phyloP scores from a whole-genome alignment of 1,140 invertebrate genomes.

The Danaus melanippus region DNA sequence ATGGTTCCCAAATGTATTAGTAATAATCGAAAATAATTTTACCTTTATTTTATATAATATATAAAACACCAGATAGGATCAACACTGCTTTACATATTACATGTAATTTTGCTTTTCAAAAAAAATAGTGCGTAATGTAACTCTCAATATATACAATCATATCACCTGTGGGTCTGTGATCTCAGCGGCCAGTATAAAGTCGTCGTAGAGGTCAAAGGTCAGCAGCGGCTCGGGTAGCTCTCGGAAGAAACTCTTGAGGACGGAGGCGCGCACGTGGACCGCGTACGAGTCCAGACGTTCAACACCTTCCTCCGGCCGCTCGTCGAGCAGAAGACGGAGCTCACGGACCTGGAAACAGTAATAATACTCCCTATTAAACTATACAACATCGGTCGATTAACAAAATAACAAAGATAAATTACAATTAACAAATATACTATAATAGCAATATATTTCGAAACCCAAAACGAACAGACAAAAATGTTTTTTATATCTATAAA shows the following conservation, averaged over 20 bases:
- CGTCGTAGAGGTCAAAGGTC: slow-evolving; percentile 95
- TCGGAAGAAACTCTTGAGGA: slow-evolving; percentile 93
- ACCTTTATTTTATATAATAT: too few relatives aligned
- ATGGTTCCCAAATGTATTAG: not conserved
- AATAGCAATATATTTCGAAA: too few relatives aligned
- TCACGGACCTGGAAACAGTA: slow-evolving; percentile 74
- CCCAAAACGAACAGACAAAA: too few relatives aligned
- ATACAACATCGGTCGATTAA: too few relatives aligned
- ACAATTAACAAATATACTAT: too few relatives aligned
- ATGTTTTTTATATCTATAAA: too few relatives aligned
- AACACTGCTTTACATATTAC: too few relatives aligned
- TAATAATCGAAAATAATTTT: not conserved
- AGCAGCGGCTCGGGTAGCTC: slow-evolving; percentile 95
- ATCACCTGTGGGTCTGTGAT: slow-evolving; percentile 80
- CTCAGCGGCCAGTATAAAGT: slow-evolving; percentile 90
- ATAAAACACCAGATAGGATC: too few relatives aligned
- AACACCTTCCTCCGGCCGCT: slow-evolving; percentile 78
- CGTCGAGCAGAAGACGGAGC: slow-evolving; percentile 81
- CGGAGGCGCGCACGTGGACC: slow-evolving; percentile 91
- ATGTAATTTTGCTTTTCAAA: too few relatives aligned
- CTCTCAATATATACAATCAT: not conserved
- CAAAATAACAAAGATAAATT: too few relatives aligned
- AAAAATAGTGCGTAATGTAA: too few relatives aligned
- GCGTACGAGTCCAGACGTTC: slow-evolving; percentile 80
- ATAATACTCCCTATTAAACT: too few relatives aligned